These are phyloP conservation scores for Plectropomus leopardus DNA, from an alignment of 2,113 vertebrate genomes.

Conservation along the genomic window DNA sequence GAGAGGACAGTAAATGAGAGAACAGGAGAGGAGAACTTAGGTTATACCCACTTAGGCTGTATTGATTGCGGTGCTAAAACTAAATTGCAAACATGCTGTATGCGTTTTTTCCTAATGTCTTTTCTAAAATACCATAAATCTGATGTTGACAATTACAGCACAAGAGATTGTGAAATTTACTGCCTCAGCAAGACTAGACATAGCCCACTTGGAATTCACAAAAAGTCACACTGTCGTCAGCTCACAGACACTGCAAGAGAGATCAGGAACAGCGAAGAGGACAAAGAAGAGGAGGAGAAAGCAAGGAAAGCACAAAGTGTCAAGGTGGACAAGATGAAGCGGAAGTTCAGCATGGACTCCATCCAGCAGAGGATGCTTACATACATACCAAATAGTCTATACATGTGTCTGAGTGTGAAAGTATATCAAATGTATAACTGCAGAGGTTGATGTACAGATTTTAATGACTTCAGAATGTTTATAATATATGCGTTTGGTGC, in stretches of 20 bases:
- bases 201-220: slow-evolving; percentile 62
- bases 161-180: slow-evolving; percentile 67
- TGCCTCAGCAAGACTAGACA: slow-evolving; percentile 63
- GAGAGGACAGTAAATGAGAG: slow-evolving; percentile 65
- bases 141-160: slow-evolving; percentile 69
- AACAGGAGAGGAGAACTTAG: slow-evolving; percentile 77
- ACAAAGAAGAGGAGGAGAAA: slow-evolving; percentile 32
- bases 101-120: slow-evolving; percentile 63
- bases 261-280: slow-evolving; percentile 46
- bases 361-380: slow-evolving; percentile 31
- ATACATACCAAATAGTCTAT: slow-evolving; percentile 27
- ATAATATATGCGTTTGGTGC: not conserved
- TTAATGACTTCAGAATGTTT: not conserved
- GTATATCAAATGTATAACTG: not conserved
- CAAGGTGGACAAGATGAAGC: slow-evolving; percentile 41
- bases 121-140: slow-evolving; percentile 72
- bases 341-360: slow-evolving; percentile 10
- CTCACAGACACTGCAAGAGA: slow-evolving; percentile 44
- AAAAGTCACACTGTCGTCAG: slow-evolving; percentile 58
- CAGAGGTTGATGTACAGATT: not conserved
- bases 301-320: slow-evolving; percentile 30
- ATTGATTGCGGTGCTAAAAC: slow-evolving; percentile 72
- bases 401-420: not conserved
- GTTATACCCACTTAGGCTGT: slow-evolving; percentile 79
- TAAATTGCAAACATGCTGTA: slow-evolving; percentile 71